Conservation (phyloP, 2,797 vertebrate species). For the Urocyon cinereoargenteus region DNA sequence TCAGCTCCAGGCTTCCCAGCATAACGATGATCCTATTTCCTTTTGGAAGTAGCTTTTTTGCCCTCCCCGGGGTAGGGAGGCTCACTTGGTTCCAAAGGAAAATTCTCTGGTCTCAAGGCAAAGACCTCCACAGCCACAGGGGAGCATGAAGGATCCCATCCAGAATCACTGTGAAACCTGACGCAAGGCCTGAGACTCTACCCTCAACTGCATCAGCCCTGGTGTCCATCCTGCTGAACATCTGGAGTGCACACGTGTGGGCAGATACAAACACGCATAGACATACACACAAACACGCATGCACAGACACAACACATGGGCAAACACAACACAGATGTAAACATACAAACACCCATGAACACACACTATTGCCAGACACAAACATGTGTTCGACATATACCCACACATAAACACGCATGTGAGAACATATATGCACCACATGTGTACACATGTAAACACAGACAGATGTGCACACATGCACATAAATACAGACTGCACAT, state of each 20-base stretch:
- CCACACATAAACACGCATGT: no score
- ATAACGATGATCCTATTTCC: conserved; percentile 18
- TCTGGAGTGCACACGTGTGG: background rate
- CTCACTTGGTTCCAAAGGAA: conserved; percentile 30
- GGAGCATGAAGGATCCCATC: conserved; percentile 30
- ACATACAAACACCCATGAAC: background rate
- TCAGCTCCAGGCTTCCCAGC: conserved; percentile 46
- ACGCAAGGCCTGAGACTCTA: background rate
- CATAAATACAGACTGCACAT: fast-evolving
- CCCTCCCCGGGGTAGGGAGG: background rate
- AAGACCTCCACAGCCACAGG: conserved; percentile 25
- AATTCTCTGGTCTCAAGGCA: background rate
- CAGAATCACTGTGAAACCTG: conserved; percentile 52
- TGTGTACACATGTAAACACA: background rate
- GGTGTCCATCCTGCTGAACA: background rate
- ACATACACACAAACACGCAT: background rate
- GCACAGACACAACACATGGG: no score
- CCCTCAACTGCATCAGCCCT: background rate
- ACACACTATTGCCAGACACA: no score
- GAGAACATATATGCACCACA: no score
- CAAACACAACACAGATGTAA: background rate
- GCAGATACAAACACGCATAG: background rate
- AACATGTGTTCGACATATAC: background rate
- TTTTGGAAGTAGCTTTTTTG: conserved; percentile 45
- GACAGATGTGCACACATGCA: fast-evolving